Conservation (phyloP, 2,113 vertebrate species). For the Mystacornis crossleyi region DNA sequence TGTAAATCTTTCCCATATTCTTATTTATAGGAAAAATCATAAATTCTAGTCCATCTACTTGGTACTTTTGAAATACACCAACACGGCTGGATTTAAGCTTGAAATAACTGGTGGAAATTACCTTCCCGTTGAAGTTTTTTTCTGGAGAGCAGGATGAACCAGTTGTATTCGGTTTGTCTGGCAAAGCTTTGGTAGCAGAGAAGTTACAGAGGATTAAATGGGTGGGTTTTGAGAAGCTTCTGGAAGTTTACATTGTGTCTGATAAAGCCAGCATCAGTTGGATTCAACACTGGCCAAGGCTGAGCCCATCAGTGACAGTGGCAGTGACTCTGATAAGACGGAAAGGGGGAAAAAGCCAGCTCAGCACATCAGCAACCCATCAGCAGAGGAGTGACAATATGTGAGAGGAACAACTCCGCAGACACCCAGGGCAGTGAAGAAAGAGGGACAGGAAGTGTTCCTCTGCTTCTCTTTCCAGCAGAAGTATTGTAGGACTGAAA, state of each 20-base stretch:
- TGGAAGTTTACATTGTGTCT: rapidly evolving
- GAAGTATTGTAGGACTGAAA: neutral
- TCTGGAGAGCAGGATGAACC: neutral
- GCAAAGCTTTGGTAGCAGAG: neutral
- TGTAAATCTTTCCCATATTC: neutral
- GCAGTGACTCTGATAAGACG: rapidly evolving
- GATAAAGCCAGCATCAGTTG: rapidly evolving
- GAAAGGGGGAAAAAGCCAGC: neutral
- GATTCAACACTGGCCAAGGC: rapidly evolving
- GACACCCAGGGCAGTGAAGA: neutral
- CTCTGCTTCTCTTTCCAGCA: neutral
- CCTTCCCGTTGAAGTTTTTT: neutral
- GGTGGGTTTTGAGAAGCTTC: neutral
- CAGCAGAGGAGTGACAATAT: neutral
- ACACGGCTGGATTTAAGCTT: neutral
- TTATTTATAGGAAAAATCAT: neutral
- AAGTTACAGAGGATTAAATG: neutral
- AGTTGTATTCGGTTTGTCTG: rapidly evolving
- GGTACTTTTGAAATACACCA: neutral
- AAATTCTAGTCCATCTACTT: neutral
- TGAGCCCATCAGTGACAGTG: rapidly evolving
- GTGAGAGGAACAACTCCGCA: neutral
- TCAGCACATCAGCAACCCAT: neutral
- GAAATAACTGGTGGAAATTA: neutral
- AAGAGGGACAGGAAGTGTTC: neutral